Evolutionary conservation across 2,113 vertebrate species (phyloP), one percentile per base, ranked within the genome.

Genomic region (Galeopterus variegatus): DNA sequence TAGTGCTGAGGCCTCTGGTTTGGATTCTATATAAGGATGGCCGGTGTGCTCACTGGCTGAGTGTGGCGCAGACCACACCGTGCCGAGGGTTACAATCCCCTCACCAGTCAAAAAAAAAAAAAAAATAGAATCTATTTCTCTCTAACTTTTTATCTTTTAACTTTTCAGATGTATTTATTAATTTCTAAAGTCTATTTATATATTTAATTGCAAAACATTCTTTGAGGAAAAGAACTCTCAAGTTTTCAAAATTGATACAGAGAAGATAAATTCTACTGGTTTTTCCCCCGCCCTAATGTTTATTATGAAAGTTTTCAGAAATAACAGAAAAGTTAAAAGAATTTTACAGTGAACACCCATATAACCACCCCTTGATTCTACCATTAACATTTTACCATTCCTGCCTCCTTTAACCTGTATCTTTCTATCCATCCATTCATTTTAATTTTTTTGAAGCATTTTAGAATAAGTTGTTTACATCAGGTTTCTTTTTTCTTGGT

Each of bases 391-490:
- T 93, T 93, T 88, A 45, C 19, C 17, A 60, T 84, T 48, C 73
- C 54, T 83, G 64, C 52, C 33, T 97, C 4, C 8, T 88, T 93
- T 79, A 80, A 84, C 26, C 19, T 89, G 1, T 75, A n/a, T 87
- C 50, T 67, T 21, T 80, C 50, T 58, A 26, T 67, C 19, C 26
- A 41, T 65, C 26, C 31, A 13, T 69, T 81, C 14, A 17, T 79
- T 67, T 90, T 83, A 65, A 81, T 31, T 84, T 76, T 80, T 90
- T 67, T 26, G 0, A 48, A 65, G 3, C 5, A 62, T 83, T 94
- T 88, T 14, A 28, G 72, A 95, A 45, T 93, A 94, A 70, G 28
- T 93, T 93, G 8, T 89, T 73, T 77, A 65, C 26, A n/a, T 88
- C 24, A 72, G 62, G 28, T 84, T 95, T 50, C 94, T 12, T 50